A percentile compares a stretch with the other conserved stretches of the same genome.
These are phyloP conservation scores for Ectemnius cavifrons DNA, from an alignment of 2,888 invertebrate genomes.

Conservation along the genomic window DNA sequence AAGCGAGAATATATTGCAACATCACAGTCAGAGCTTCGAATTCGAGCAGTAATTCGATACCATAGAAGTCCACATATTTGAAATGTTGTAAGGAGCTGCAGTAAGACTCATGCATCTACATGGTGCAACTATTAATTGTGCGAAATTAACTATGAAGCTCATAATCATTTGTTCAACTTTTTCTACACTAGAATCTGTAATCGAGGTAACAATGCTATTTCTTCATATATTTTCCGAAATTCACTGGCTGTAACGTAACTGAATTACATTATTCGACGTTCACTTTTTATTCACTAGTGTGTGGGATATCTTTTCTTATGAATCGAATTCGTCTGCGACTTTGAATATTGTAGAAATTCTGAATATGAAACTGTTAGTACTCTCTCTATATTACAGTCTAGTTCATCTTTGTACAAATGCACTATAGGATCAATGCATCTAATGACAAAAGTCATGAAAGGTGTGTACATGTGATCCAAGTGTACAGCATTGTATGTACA, in stretches of 20 bases:
- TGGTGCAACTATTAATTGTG: conserved; percentile 17
- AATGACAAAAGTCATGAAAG: conserved; percentile 7
- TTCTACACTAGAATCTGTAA: no score
- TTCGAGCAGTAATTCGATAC: conserved; percentile 22
- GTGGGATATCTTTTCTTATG: no score
- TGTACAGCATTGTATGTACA: conserved; percentile 37
- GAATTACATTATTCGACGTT: no score
- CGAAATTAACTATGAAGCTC: conserved; percentile 21
- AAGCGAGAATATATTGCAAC: conserved; percentile 23
- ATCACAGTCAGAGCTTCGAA: conserved; percentile 33
- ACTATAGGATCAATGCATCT: conserved; percentile 23
- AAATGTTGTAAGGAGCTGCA: conserved; percentile 4
- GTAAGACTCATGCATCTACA: conserved; percentile 15
- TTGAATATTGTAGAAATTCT: no score
- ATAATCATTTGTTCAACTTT: conserved; percentile 1
- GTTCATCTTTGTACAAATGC: conserved; percentile 35
- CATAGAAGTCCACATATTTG: conserved; percentile 4
- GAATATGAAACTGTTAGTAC: background rate
- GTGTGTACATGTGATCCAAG: conserved; percentile 29
- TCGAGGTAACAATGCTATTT: no score
- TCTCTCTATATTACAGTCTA: conserved; percentile 4
- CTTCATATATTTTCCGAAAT: no score
- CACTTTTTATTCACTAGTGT: no score
- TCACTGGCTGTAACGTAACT: no score
- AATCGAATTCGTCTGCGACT: no score